Evolutionary conservation across 2,113 vertebrate genomes (phyloP).

Genomic region (Dicaeum eximium): DNA sequence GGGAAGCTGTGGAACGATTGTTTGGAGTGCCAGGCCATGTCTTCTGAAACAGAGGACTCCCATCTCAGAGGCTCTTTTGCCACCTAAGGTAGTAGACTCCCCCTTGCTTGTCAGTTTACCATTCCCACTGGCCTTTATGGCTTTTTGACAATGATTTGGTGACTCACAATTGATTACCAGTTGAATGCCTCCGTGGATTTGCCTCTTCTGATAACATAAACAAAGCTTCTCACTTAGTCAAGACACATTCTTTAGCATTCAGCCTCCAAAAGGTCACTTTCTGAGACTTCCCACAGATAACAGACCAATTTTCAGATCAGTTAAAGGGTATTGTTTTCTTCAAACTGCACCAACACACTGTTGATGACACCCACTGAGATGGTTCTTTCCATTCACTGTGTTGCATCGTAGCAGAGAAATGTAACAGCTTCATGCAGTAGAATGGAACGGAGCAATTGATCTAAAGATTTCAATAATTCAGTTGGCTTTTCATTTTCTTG

Average conservation of each 20-base stretch:
- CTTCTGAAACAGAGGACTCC: not conserved
- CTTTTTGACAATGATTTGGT: not conserved
- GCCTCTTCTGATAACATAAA: not conserved
- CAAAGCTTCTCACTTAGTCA: not conserved
- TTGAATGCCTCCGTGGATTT: not conserved
- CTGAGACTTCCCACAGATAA: not conserved
- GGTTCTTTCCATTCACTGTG: not conserved
- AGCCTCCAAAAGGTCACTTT: not conserved
- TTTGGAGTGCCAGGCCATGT: not conserved
- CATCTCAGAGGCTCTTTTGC: not conserved
- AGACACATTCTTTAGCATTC: not conserved
- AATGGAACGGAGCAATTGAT: not conserved
- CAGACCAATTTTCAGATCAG: not conserved
- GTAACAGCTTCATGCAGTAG: not conserved
- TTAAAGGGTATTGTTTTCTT: not conserved
- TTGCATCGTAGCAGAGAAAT: not conserved
- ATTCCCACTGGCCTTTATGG: not conserved
- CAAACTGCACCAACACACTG: not conserved
- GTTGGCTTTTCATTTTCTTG: not conserved
- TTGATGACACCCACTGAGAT: not conserved
- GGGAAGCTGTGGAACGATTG: not conserved
- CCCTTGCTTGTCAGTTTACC: not conserved
- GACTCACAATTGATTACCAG: not conserved
- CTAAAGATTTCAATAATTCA: not conserved
- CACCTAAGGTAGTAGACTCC: not conserved